Evolutionary conservation across 23 tunicate genomes (phyloP).

Genomic region (Ciona savignyi): DNA sequence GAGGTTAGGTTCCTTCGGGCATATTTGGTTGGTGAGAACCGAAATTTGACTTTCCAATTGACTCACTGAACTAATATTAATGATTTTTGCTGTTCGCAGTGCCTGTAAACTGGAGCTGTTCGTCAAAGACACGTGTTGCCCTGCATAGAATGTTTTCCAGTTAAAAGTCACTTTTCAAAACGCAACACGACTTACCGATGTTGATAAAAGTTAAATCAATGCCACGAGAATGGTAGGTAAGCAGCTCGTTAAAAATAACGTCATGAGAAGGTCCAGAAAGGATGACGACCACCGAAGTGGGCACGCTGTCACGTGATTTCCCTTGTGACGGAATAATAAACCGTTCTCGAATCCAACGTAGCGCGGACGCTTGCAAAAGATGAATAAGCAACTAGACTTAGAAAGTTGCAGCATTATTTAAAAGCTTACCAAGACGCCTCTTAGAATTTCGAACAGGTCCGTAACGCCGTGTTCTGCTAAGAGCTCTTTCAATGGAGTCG

Average conservation of each 20-base stretch:
- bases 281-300: not conserved
- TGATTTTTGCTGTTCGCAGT: too few species aligned
- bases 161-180: not conserved
- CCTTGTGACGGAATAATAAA: not conserved
- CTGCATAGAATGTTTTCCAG: too few species aligned
- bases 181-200: not conserved
- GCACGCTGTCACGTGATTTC: not conserved
- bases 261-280: not conserved
- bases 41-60: too few species aligned
- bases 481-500: not conserved
- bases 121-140: too few species aligned
- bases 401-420: too few species aligned
- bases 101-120: too few species aligned
- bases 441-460: not conserved
- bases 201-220: not conserved
- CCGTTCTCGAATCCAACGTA: not conserved
- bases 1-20: too few species aligned
- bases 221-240: not conserved
- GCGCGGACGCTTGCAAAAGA: not conserved
- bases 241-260: not conserved
- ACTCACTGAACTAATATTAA: too few species aligned
- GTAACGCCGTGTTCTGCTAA: not conserved
- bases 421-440: not conserved
- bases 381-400: too few species aligned
- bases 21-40: too few species aligned